These are phyloP conservation scores for Chiloscyllium punctatum DNA, from an alignment of 2,797 vertebrate species.

Conservation along the genomic window DNA sequence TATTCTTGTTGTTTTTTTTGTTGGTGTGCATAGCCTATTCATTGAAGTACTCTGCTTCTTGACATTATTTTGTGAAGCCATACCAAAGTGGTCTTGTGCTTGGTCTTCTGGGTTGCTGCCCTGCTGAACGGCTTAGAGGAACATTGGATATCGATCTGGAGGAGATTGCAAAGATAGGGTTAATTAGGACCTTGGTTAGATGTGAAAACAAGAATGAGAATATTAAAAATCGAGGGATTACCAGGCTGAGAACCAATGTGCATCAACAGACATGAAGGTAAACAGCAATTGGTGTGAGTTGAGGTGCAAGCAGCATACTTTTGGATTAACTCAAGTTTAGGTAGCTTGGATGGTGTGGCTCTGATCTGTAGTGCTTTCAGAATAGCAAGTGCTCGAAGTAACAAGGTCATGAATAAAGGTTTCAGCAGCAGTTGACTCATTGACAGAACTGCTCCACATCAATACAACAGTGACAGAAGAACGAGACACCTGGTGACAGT, in stretches of 20 bases:
- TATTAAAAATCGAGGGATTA: neutral
- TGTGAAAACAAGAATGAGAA: neutral
- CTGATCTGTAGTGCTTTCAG: neutral
- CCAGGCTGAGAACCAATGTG: neutral
- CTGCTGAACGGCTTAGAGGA: no score
- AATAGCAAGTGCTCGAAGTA: neutral
- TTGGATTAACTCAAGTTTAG: neutral
- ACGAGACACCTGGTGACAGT: neutral
- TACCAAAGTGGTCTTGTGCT: neutral
- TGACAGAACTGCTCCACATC: neutral
- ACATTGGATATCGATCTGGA: no score
- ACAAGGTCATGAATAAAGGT: neutral
- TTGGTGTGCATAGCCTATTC: neutral
- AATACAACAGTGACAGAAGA: neutral
- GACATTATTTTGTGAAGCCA: neutral
- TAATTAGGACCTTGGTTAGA: neutral
- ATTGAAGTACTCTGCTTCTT: neutral
- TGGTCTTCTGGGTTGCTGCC: neutral
- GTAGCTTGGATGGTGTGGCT: neutral
- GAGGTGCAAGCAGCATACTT: neutral
- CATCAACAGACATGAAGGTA: neutral
- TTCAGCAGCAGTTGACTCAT: neutral
- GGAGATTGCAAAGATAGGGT: no score
- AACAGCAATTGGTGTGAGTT: neutral
- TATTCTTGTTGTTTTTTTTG: neutral